Evolutionary conservation across 2,797 vertebrate genomes (phyloP), one percentile per base, ranked within the genome.

Genomic region (Setipinna tenuifilis): DNA sequence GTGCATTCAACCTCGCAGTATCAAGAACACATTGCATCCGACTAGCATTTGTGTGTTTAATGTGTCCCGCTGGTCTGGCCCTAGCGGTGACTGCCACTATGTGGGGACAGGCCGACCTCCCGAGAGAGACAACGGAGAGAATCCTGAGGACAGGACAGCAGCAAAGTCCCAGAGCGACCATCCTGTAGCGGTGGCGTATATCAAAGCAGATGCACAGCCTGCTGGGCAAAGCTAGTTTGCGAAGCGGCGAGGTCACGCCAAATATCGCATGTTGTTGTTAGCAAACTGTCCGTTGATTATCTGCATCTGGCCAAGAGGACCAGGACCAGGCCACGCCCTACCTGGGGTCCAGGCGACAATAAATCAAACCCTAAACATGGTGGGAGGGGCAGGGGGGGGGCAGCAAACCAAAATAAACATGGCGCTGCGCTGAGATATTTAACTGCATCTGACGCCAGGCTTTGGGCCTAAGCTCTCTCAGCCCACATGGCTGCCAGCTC

Each of bases 241-340:
- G 80, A 25, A 57, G 44, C 57, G 10, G 71, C 86, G 83, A 81
- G 58, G 11, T 28, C 7, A n/a, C 17, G 83, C 57, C 35, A 87
- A 87, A 89, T 89, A 81, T 86, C 87, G 54, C 87, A 57, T 61
- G 54, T 57, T 84, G 84, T 86, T 50, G 85, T 84, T 83, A 82
- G 78, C 87, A 88, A 85, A 88, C 86, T 87, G 44, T 31, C 46
- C 25, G 83, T 85, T 83, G 83, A 86, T 88, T 86, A 89, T 50
- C 84, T 50, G 16, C 81, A 59, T 71, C 65, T 84, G 61, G 87
- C 31, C 44, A 31, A 46, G 21, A 10, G 48, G 82, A 81, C 62
- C n/a, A n/a, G n/a, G n/a, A n/a, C 50, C 68, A 19, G 28, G 68
- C 28, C 41, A 41, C n/a, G 61, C 61, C 71, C 50, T 81, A 59